phyloP scores from a whole-genome alignment of 2,113 vertebrate genomes.

The Octodon degus region DNA sequence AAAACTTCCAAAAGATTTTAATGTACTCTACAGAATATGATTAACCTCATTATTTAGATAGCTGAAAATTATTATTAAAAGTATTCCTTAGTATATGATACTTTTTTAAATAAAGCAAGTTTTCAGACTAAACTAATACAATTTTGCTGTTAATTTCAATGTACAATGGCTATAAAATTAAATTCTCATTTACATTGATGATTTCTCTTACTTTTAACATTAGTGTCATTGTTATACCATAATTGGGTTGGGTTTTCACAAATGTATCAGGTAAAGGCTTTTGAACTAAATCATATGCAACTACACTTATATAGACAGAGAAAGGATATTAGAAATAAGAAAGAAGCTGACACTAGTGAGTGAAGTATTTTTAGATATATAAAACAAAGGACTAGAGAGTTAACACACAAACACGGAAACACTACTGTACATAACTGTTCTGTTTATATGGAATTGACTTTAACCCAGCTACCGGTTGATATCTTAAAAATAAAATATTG shows the following conservation, averaged over 20 bases:
- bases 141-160: not conserved
- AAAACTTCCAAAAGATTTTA: not conserved
- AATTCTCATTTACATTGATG: not conserved
- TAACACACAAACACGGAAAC: not conserved
- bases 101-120: not conserved
- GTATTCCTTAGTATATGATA: not conserved
- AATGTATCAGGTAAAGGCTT: fast-evolving
- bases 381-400: not conserved
- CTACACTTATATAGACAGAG: not conserved
- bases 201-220: not conserved
- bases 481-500: not conserved
- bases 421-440: not conserved
- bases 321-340: not conserved
- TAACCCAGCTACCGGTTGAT: not conserved
- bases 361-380: not conserved
- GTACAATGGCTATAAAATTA: not conserved
- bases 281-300: not conserved
- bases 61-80: not conserved
- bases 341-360: not conserved
- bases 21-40: not conserved
- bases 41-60: not conserved
- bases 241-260: not conserved
- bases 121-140: not conserved
- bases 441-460: not conserved
- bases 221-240: not conserved